Conservation (phyloP, 2,888 invertebrate species). For the Cremastinae sp. region DNA sequence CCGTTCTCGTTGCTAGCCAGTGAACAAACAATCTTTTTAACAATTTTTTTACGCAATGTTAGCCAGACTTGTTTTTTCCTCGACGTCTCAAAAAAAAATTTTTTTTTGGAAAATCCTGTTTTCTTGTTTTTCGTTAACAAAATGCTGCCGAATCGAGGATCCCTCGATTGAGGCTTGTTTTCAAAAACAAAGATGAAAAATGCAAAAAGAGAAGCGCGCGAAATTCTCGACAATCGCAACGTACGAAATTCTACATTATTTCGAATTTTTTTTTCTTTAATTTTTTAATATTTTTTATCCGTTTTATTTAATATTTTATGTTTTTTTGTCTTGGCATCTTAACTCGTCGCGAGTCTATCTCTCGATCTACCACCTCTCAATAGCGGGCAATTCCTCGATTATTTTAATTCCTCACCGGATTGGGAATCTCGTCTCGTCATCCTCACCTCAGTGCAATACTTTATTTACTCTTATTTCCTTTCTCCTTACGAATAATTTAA, state of each 20-base stretch:
- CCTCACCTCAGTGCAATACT: neutral
- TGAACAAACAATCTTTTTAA: no score
- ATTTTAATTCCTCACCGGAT: constrained; percentile 61
- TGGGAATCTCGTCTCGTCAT: neutral
- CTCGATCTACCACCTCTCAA: constrained; percentile 52
- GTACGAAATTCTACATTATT: constrained; percentile 31
- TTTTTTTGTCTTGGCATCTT: constrained; percentile 1
- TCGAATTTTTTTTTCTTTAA: constrained; percentile 5
- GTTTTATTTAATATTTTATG: neutral
- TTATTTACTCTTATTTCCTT: constrained; percentile 4
- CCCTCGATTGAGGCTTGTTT: neutral
- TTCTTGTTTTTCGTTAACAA: neutral
- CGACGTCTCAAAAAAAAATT: no score
- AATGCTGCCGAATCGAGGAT: neutral
- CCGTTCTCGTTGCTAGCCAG: no score
- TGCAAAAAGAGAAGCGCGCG: constrained; percentile 9
- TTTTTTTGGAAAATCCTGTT: constrained; percentile 2
- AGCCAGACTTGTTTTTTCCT: no score
- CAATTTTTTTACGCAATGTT: no score
- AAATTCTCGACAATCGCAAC: constrained; percentile 11
- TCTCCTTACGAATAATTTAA: neutral
- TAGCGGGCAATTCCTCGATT: constrained; percentile 59
- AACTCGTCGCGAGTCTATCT: constrained; percentile 39
- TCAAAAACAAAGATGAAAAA: constrained; percentile 24
- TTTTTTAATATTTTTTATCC: neutral